Base-by-base conservation (phyloP, 2,797 vertebrate genomes). In the Eurystomus glaucurus region DNA sequence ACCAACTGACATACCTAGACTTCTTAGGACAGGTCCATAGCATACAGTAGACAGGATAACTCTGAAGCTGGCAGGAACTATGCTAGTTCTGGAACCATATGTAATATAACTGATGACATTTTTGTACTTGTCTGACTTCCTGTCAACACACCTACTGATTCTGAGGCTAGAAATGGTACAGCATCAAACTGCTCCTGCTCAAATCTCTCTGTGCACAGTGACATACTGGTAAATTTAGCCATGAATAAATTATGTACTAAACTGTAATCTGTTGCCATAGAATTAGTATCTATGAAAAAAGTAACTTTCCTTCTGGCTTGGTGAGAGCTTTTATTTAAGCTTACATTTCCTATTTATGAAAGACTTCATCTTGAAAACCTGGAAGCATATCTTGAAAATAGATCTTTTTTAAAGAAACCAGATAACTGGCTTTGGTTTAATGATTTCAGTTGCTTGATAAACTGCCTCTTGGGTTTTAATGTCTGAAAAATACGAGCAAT, bases 31-130 rank as follows among this genome's bases (percentile, higher is more conserved):
- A 46, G 23, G 18, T 65, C 50, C 54, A 39, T n/a, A 72, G 33
- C 19, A 12, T 28, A 37, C 16, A 78, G 28, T 5, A 88, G 75
- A 46, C 39, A 79, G 75, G 29, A 31, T 82, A 87, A 58, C 23
- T 64, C 65, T 54, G 62, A 72, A 79, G 35, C 50, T 94, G 74
- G 26, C 35, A 79, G 51, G 51, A 46, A 31, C 29, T 9, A 22
- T 9, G 2, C 25, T 87, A 62, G 26, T 50, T 79, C 20, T 83
- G 46, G 58, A 93, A 72, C 16, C n/a, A 66, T 12, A 65, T 37
- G 21, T 82, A 89, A 61, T 46, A 10, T 89, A 95, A 94, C 66
- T 82, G 70, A 96, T 94, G 78, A 46, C 31, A 92, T 87, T 92
- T 92, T 82, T 91, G 57, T 61, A 65, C 52, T 37, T 58, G 21